Evolutionary conservation across 1,140 invertebrate genomes (phyloP), one percentile per base, ranked within the genome.

Genomic region (Drosophila nebulosa): DNA sequence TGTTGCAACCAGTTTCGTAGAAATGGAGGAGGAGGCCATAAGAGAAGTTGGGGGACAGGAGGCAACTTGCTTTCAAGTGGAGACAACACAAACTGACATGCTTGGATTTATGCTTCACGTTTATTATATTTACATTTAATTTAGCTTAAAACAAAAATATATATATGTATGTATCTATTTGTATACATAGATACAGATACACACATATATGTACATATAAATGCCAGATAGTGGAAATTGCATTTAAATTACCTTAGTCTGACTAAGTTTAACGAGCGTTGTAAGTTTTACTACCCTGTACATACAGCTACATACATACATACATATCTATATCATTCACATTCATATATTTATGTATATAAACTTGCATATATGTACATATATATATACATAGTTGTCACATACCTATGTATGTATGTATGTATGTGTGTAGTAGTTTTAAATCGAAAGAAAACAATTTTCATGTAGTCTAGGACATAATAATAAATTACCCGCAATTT

Each of bases 401-500:
- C n/a, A n/a, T n/a, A n/a, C n/a, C n/a, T n/a, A n/a, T n/a, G n/a
- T n/a, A n/a, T n/a, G n/a, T n/a, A n/a, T 30, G 7, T 67, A 30
- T 56, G 27, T 52, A 26, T 56, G 26, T 55, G 22, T 39, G 2
- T 56, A 39, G n/a, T 56, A 64, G 39, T 46, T 58, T 76, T 75
- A 79, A 84, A 89, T 89, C 84, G 78, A 85, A 81, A 89, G 88
- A 90, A 90, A 90, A 90, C 84, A 90, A 90, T 89, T 90, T 90
- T 86, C 85, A 90, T 90, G 89, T 85, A 90, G 90, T 90, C 89
- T 89, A 90, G 89, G 89, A 90, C 89, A 90, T 86, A 67, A 90
- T 90, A 76, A 89, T 83, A 89, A 90, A 90, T 90, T 81, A 78
- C 84, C 18, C 63, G 85, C 78, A 85, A 90, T 90, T 90, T 90